Percentiles rank a stretch among this genome's conserved stretches.
Conservation (phyloP, 2,797 vertebrate genomes). For the Intellagama lesueurii region DNA sequence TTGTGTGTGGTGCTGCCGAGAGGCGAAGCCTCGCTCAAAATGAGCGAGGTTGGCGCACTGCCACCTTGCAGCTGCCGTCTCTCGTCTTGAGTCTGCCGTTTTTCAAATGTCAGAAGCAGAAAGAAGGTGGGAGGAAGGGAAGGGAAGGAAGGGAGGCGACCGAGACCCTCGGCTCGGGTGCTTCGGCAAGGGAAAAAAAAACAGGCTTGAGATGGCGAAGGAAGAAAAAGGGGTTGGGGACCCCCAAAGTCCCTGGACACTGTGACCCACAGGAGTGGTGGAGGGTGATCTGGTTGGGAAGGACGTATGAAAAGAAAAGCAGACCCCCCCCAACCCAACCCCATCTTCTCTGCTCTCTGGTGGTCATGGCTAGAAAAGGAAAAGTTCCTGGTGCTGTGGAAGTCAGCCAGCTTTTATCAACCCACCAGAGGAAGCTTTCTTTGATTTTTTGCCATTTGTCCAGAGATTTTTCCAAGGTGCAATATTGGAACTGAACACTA, state of each 20-base stretch:
- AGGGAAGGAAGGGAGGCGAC: neutral
- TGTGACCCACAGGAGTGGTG: conserved; percentile 23
- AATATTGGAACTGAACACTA: neutral
- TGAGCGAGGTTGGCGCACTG: conserved; percentile 53
- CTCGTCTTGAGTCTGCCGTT: conserved; percentile 63
- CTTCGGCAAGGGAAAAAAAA: no score
- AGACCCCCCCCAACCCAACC: no score
- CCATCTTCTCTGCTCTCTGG: neutral
- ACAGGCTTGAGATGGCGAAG: no score
- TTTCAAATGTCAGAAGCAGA: conserved; percentile 60
- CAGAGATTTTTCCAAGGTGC: neutral
- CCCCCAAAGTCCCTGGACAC: conserved; percentile 9
- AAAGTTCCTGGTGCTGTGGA: no score
- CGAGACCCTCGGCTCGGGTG: no score
- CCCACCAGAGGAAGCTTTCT: no score
- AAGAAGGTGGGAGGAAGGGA: neutral
- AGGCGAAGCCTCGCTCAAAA: conserved; percentile 66
- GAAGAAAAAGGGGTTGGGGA: no score
- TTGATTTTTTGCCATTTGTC: no score
- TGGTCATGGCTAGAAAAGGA: neutral
- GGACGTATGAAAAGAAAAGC: neutral
- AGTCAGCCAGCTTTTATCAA: no score
- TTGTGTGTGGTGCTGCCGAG: neutral
- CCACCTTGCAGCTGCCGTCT: conserved; percentile 74
- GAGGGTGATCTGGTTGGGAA: conserved; percentile 4